Conservation (phyloP, 2,113 vertebrate genomes). For the Halichoeres trimaculatus region DNA sequence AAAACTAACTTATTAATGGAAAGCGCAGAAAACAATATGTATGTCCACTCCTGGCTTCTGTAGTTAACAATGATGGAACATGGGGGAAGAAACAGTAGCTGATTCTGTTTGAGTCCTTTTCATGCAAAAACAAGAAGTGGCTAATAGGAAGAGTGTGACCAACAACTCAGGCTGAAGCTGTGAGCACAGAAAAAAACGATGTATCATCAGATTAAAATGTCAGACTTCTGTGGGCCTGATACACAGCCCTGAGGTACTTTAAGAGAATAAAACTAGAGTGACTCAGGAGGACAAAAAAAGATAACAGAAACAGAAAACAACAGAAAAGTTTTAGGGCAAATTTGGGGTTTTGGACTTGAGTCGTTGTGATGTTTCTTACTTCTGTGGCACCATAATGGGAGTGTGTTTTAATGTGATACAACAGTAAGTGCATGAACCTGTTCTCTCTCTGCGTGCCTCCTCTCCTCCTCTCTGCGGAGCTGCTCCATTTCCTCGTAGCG, state of each 20-base stretch:
- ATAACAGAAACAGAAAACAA: constrained; percentile 21
- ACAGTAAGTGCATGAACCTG: constrained; percentile 84
- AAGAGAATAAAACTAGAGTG: constrained; percentile 29
- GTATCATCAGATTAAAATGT: neutral
- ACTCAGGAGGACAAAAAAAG: constrained; percentile 27
- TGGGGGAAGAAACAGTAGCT: neutral
- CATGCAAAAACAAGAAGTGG: neutral
- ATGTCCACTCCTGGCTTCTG: neutral
- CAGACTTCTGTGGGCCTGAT: neutral
- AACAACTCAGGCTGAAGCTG: too few species aligned
- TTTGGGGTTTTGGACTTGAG: constrained; percentile 5
- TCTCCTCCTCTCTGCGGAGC: constrained; percentile 91
- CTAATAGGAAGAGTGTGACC: neutral
- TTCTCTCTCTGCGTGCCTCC: constrained; percentile 92
- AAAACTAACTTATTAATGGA: too few species aligned
- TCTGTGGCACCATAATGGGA: neutral
- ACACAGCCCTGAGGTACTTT: neutral
- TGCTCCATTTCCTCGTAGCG: constrained; percentile 91
- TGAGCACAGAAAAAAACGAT: neutral
- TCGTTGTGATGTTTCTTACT: neutral
- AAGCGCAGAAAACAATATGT: too few species aligned
- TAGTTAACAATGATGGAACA: neutral
- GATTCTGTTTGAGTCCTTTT: constrained; percentile 10
- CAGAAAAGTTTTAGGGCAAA: constrained; percentile 5
- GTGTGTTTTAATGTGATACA: neutral